Percentiles rank a stretch among this genome's conserved stretches.
These are phyloP conservation scores for Empis stercorea DNA, from an alignment of 2,888 invertebrate genomes.

Conservation along the genomic window DNA sequence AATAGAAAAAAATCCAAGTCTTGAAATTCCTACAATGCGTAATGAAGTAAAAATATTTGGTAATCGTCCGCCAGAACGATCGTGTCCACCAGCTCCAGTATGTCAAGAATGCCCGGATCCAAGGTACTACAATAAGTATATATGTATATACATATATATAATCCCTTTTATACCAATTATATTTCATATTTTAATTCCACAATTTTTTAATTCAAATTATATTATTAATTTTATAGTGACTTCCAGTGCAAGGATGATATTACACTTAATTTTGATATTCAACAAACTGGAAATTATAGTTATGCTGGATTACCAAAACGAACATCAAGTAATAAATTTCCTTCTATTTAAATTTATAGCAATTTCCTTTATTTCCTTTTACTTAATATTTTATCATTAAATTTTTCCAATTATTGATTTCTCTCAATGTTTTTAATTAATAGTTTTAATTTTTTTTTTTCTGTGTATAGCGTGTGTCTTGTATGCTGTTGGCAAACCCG, in stretches of 20 bases:
- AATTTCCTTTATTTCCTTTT: slow-evolving; percentile 1
- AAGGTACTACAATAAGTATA: too few relatives aligned
- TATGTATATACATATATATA: too few relatives aligned
- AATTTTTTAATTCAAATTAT: too few relatives aligned
- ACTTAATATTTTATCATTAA: background rate
- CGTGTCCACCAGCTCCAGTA: slow-evolving; percentile 45
- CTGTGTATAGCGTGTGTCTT: slow-evolving; percentile 60
- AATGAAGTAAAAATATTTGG: slow-evolving; percentile 41
- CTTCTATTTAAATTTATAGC: too few relatives aligned
- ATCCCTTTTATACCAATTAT: too few relatives aligned
- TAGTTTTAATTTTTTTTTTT: background rate
- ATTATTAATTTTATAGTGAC: slow-evolving; percentile 24
- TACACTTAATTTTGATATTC: slow-evolving; percentile 44
- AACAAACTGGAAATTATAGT: slow-evolving; percentile 45
- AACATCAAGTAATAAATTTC: slow-evolving; percentile 24
- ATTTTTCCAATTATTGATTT: slow-evolving; percentile 1
- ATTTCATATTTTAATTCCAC: too few relatives aligned
- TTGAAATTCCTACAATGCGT: slow-evolving; percentile 39
- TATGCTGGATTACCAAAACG: slow-evolving; percentile 41
- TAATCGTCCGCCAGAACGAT: slow-evolving; percentile 45
- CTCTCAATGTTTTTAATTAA: background rate
- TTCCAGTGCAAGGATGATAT: slow-evolving; percentile 45
- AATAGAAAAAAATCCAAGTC: slow-evolving; percentile 40
- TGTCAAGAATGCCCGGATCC: slow-evolving; percentile 50
- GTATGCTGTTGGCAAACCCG: slow-evolving; percentile 87